phyloP scores from a whole-genome alignment of 2,797 vertebrate species.

The Ctenopoma kingsleyae region DNA sequence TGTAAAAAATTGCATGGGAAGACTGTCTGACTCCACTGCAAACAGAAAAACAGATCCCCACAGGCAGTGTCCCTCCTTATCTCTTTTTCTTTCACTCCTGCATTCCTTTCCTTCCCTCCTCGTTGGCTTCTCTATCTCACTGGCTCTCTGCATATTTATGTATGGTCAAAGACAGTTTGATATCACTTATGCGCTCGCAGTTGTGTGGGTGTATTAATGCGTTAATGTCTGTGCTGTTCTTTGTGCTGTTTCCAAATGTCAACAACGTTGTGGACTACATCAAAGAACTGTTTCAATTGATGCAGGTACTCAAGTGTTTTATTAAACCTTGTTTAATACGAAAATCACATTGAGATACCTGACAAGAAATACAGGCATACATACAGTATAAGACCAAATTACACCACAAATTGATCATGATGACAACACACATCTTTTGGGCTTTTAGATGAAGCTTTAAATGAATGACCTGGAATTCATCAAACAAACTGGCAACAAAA shows the following conservation, averaged over 20 bases:
- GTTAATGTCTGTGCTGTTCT: conserved; percentile 32
- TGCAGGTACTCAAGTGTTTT: too few species aligned
- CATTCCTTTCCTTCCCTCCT: not conserved
- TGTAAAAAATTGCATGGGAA: conserved; percentile 41
- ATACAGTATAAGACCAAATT: too few species aligned
- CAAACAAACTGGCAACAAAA: not conserved
- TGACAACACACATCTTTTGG: not conserved
- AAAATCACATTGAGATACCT: too few species aligned
- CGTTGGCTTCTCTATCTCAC: conserved; percentile 4
- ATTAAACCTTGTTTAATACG: too few species aligned
- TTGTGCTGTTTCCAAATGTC: conserved; percentile 45
- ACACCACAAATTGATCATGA: too few species aligned
- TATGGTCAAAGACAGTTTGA: conserved; percentile 41
- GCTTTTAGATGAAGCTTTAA: not conserved
- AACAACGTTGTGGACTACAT: conserved; percentile 44
- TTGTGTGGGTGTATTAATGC: conserved; percentile 51
- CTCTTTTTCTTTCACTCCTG: conserved; percentile 8
- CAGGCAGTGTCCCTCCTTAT: conserved; percentile 39
- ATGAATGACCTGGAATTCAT: not conserved
- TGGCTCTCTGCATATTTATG: conserved; percentile 39
- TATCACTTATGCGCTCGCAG: conserved; percentile 48
- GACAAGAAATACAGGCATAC: too few species aligned
- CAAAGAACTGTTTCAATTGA: conserved; percentile 14
- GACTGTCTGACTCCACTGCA: conserved; percentile 33
- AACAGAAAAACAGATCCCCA: conserved; percentile 49